A percentile compares a stretch with the other conserved stretches of the same genome.
Conservation (phyloP, 2,888 invertebrate genomes). For the Coelogynopora nodosa region DNA sequence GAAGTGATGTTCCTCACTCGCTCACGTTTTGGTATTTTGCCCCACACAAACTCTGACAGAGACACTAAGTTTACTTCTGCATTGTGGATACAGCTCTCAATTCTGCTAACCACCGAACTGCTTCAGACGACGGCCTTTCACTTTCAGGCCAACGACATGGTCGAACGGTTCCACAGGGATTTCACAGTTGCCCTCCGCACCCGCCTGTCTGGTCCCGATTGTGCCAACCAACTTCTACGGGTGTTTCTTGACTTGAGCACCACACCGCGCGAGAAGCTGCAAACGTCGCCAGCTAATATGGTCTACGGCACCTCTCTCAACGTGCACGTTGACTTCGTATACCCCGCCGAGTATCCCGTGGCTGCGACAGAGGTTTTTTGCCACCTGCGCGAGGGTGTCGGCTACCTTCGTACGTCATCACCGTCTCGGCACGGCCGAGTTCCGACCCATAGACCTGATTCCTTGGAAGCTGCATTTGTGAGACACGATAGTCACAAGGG, state of each 20-base stretch:
- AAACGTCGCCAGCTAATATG: not conserved
- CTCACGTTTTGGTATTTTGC: constrained; percentile 55
- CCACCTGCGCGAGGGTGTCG: not conserved
- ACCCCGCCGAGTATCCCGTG: not conserved
- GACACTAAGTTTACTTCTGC: constrained; percentile 52
- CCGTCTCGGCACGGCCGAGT: not conserved
- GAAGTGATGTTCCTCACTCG: constrained; percentile 53
- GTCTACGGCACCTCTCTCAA: not conserved
- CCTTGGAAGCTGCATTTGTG: not conserved
- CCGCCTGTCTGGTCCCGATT: constrained; percentile 44
- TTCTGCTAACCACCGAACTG: not conserved
- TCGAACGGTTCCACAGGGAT: constrained; percentile 60
- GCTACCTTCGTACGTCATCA: not conserved
- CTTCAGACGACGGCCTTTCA: not conserved
- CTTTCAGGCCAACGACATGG: constrained; percentile 56
- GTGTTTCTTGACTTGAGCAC: constrained; percentile 54
- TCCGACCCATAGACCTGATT: not conserved
- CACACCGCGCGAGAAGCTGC: not conserved
- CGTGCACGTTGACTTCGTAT: not conserved
- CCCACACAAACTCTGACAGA: constrained; percentile 54
- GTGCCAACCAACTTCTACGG: constrained; percentile 53
- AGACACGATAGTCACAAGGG: not conserved
- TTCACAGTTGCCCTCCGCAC: constrained; percentile 57
- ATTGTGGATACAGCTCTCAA: not conserved
- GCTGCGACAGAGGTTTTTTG: not conserved